Percentiles rank a stretch among this genome's conserved stretches.
These are phyloP conservation scores for Diarsia dahlii DNA, from an alignment of 2,888 invertebrate species.

Conservation along the genomic window DNA sequence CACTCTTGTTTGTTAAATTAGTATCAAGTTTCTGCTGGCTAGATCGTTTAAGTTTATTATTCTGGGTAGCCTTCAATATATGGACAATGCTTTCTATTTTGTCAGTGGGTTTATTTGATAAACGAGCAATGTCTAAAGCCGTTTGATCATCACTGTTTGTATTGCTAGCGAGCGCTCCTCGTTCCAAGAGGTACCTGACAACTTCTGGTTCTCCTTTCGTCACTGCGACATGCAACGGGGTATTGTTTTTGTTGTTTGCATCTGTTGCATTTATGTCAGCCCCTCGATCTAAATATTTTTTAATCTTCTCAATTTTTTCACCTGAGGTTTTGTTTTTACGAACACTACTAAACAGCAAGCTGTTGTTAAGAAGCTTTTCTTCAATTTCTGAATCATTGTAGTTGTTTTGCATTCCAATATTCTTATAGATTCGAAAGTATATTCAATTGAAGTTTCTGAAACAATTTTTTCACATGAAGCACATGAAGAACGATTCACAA, in stretches of 20 bases:
- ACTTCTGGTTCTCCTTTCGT: slow-evolving; percentile 55
- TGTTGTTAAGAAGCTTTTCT: slow-evolving; percentile 57
- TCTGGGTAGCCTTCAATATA: slow-evolving; percentile 20
- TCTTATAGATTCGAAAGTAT: neutral
- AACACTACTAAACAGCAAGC: slow-evolving; percentile 54
- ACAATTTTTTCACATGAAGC: slow-evolving; percentile 28
- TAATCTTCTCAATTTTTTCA: slow-evolving; percentile 55
- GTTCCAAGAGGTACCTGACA: slow-evolving; percentile 58
- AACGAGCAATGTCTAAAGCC: slow-evolving; percentile 60
- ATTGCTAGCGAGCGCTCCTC: slow-evolving; percentile 52
- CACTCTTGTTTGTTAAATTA: neutral
- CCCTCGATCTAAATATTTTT: slow-evolving; percentile 55
- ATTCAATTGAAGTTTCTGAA: slow-evolving; percentile 37
- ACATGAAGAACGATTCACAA: slow-evolving; percentile 13
- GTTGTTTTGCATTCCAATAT: slow-evolving; percentile 21
- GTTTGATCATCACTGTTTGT: slow-evolving; percentile 59
- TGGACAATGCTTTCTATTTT: slow-evolving; percentile 6
- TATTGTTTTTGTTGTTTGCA: slow-evolving; percentile 61
- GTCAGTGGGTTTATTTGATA: neutral
- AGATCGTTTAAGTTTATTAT: neutral
- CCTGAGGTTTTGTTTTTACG: slow-evolving; percentile 47
- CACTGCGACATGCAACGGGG: slow-evolving; percentile 66
- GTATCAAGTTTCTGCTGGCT: neutral
- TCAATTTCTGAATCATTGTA: slow-evolving; percentile 34
- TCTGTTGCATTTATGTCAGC: slow-evolving; percentile 67